Conservation (phyloP, 2,797 vertebrate genomes). For the Pygocentrus nattereri region DNA sequence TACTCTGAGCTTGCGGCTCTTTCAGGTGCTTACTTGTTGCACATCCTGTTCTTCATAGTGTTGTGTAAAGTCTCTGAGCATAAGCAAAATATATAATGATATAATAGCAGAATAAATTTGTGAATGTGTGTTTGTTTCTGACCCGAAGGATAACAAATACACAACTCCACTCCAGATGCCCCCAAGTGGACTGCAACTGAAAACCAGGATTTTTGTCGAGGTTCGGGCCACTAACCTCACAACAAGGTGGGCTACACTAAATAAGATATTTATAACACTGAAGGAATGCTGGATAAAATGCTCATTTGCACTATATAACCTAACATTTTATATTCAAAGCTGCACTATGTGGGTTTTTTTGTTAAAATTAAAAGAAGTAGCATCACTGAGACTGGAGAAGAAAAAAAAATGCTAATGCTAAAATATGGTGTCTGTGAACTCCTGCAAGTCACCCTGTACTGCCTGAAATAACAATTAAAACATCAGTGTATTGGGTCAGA, state of each 20-base stretch:
- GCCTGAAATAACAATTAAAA: too few species aligned
- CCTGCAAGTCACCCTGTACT: too few species aligned
- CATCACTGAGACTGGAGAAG: too few species aligned
- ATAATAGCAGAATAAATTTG: not conserved
- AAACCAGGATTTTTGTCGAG: conserved; percentile 76
- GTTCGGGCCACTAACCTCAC: conserved; percentile 78
- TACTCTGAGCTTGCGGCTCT: conserved; percentile 74
- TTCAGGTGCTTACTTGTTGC: conserved; percentile 41
- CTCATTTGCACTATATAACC: too few species aligned
- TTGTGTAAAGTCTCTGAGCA: not conserved
- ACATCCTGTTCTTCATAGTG: not conserved
- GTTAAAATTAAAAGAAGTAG: too few species aligned
- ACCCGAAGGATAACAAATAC: conserved; percentile 67
- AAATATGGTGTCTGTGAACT: too few species aligned
- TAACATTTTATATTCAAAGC: too few species aligned
- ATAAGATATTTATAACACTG: not conserved
- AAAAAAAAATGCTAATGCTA: too few species aligned
- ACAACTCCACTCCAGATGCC: conserved; percentile 62
- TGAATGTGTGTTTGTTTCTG: conserved; percentile 17
- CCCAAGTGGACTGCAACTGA: conserved; percentile 68
- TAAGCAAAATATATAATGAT: not conserved
- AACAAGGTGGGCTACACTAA: conserved; percentile 59
- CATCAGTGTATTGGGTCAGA: too few species aligned
- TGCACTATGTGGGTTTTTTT: too few species aligned
- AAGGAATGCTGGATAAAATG: not conserved